Evolutionary conservation across 1,140 invertebrate genomes (phyloP).

Genomic region (Conus betulinus): DNA sequence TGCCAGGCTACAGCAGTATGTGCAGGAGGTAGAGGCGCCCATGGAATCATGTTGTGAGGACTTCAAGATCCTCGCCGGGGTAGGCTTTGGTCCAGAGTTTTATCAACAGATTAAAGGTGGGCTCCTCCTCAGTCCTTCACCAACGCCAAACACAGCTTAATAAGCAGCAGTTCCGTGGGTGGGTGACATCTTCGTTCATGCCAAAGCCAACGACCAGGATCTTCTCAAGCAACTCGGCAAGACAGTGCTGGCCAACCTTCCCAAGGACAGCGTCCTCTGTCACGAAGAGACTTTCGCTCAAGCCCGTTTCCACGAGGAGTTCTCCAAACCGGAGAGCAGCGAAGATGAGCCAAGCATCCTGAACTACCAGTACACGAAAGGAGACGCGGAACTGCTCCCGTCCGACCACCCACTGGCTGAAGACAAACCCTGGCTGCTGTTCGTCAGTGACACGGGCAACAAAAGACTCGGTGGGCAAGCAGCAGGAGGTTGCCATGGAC

Average conservation of each 20-base stretch:
- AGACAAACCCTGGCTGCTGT: background rate
- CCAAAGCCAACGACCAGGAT: background rate
- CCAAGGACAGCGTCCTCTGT: background rate
- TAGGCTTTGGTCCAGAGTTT: constrained; percentile 21
- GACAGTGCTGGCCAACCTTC: background rate
- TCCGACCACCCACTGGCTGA: background rate
- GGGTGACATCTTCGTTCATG: constrained; percentile 19
- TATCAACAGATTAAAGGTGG: background rate
- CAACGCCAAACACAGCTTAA: constrained; percentile 16
- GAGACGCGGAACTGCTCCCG: background rate
- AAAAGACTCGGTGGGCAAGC: background rate
- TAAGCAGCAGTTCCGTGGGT: background rate
- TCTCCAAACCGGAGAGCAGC: no score
- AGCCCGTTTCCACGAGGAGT: background rate
- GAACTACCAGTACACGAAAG: constrained; percentile 5
- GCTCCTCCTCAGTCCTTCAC: background rate
- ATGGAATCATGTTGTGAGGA: background rate
- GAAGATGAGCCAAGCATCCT: background rate
- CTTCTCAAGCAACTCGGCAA: background rate
- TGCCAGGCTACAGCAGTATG: background rate
- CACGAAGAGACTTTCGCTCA: background rate
- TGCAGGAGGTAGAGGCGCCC: background rate
- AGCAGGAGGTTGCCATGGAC: background rate
- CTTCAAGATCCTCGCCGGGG: background rate
- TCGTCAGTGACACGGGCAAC: background rate